Evolutionary conservation across 2,888 invertebrate species (phyloP).

Genomic region (Calliphora vomitoria): DNA sequence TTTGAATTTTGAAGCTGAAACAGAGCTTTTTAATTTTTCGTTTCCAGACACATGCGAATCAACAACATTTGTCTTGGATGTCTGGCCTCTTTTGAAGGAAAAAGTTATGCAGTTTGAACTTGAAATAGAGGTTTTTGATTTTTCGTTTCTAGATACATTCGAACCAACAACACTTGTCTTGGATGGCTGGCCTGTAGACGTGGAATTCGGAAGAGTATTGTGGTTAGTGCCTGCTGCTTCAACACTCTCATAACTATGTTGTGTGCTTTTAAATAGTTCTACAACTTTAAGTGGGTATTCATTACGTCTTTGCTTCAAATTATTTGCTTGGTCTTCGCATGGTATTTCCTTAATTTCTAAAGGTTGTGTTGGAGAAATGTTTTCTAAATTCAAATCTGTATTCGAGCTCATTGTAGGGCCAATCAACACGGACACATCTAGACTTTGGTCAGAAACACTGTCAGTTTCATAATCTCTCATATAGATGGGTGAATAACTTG

Average conservation of each 20-base stretch:
- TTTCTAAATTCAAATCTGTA: neutral
- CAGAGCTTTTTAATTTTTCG: neutral
- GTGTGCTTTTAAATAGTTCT: neutral
- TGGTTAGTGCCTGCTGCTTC: neutral
- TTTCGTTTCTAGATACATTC: too few relatives aligned
- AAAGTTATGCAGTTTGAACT: too few relatives aligned
- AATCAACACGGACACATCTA: neutral
- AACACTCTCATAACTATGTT: neutral
- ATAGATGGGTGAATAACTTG: neutral
- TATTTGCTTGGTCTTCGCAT: neutral
- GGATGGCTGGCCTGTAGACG: neutral
- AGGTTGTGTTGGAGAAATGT: neutral
- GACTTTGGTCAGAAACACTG: neutral
- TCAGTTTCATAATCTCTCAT: neutral
- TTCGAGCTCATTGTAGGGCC: neutral
- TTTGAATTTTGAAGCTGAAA: neutral
- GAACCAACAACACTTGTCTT: too few relatives aligned
- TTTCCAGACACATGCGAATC: neutral
- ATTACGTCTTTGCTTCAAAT: neutral
- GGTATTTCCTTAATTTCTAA: constrained; percentile 1
- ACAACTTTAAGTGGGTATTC: neutral
- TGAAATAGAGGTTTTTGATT: too few relatives aligned
- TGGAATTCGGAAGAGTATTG: neutral
- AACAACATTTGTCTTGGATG: neutral
- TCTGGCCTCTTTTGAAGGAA: neutral